These are phyloP conservation scores for Cetonia aurata DNA, from an alignment of 2,888 invertebrate species.

Conservation along the genomic window DNA sequence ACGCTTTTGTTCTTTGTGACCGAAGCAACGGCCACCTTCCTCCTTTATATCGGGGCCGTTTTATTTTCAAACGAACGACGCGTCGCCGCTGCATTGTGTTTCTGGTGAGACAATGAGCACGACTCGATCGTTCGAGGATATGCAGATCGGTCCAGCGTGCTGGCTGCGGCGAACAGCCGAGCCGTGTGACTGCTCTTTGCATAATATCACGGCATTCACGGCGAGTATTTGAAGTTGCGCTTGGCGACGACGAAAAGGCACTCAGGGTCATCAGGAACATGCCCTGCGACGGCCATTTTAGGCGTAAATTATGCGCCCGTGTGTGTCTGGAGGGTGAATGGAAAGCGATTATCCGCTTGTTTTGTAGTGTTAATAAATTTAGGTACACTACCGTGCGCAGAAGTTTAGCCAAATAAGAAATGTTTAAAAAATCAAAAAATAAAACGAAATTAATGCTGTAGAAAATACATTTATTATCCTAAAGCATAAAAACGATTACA, in stretches of 20 bases:
- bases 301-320: conserved; percentile 23
- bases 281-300: conserved; percentile 25
- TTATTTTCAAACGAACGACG: conserved; percentile 29
- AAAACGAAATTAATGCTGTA: too few species aligned
- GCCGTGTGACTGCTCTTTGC: conserved; percentile 11
- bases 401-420: too few species aligned
- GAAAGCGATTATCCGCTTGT: background rate
- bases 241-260: conserved; percentile 14
- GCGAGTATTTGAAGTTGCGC: conserved; percentile 14
- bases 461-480: too few species aligned
- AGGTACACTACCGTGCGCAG: background rate
- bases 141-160: conserved; percentile 11
- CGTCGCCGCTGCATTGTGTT: conserved; percentile 30
- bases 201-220: conserved; percentile 4
- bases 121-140: conserved; percentile 12
- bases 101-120: conserved; percentile 28
- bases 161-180: conserved; percentile 1
- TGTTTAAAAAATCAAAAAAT: too few species aligned
- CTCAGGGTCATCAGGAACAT: conserved; percentile 26
- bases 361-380: conserved; percentile 1
- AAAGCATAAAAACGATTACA: too few species aligned
- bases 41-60: conserved; percentile 14
- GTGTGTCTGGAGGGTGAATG: background rate
- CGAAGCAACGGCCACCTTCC: conserved; percentile 16
- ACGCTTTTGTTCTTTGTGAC: conserved; percentile 48